Evolutionary conservation across 2,113 vertebrate species (phyloP).

Genomic region (Taxidea taxus): DNA sequence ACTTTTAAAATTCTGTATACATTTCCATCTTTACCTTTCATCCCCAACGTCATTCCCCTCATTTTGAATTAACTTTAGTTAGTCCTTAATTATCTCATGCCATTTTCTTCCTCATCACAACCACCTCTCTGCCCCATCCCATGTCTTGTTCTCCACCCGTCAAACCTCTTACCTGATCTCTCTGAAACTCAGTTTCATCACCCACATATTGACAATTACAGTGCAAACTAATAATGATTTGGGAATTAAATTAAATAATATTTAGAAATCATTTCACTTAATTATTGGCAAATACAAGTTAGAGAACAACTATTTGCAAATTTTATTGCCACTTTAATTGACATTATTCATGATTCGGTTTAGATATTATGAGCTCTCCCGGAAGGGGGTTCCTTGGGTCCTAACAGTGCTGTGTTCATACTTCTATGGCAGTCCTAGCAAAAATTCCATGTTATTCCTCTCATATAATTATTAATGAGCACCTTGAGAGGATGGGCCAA

Average conservation of each 20-base stretch:
- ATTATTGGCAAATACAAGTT: background rate
- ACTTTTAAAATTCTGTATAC: background rate
- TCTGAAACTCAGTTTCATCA: background rate
- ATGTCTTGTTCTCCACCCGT: background rate
- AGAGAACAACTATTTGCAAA: background rate
- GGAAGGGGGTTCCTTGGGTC: background rate
- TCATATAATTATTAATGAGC: background rate
- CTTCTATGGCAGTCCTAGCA: background rate
- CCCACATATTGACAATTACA: background rate
- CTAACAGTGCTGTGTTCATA: background rate
- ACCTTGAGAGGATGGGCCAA: background rate
- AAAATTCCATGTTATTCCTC: background rate
- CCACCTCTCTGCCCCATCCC: background rate
- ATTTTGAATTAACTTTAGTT: conserved; percentile 1
- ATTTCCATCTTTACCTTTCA: background rate
- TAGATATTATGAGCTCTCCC: background rate
- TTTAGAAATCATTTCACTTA: background rate
- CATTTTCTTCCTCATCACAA: background rate
- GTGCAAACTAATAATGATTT: background rate
- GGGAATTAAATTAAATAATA: background rate
- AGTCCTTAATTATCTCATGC: background rate
- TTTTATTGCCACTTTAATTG: background rate
- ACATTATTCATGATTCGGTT: background rate
- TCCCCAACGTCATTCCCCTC: background rate
- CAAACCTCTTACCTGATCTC: background rate